A percentile compares a stretch with the other conserved stretches of the same genome.
phyloP scores from a whole-genome alignment of 2,888 invertebrate species.

The Leistus spinibarbis region DNA sequence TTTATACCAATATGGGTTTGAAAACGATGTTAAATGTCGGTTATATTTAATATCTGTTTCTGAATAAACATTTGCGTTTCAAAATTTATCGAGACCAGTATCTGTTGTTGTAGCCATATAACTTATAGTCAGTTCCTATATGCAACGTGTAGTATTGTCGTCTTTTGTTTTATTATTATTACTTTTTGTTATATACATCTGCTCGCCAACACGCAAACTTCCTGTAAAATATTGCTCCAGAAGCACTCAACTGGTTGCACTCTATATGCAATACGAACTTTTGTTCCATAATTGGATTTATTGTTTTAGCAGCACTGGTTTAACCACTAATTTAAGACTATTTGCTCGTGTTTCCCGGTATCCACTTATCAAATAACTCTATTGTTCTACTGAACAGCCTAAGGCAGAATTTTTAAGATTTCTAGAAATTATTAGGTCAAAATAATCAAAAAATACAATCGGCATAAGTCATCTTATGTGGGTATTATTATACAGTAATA shows the following conservation, averaged over 20 bases:
- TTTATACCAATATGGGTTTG: neutral
- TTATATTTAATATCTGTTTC: constrained; percentile 18
- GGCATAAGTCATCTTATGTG: neutral
- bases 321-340: neutral
- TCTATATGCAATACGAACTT: no score
- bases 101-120: constrained; percentile 9
- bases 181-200: constrained; percentile 18
- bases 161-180: constrained; percentile 31
- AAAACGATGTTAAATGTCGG: constrained; percentile 19
- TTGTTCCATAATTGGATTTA: neutral
- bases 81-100: constrained; percentile 25
- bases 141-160: constrained; percentile 15
- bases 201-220: constrained; percentile 30
- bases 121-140: constrained; percentile 18
- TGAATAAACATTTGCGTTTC: constrained; percentile 22
- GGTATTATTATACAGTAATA: neutral
- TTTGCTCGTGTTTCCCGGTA: neutral
- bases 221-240: constrained; percentile 15
- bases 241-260: neutral
- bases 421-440: neutral
- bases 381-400: neutral
- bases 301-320: neutral
- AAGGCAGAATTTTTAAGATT: neutral
- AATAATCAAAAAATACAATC: neutral
- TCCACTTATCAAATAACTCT: neutral